A percentile compares a stretch with the other conserved stretches of the same genome.
phyloP scores from a whole-genome alignment of 2,113 vertebrate species.

The Ceyx cyanopectus region DNA sequence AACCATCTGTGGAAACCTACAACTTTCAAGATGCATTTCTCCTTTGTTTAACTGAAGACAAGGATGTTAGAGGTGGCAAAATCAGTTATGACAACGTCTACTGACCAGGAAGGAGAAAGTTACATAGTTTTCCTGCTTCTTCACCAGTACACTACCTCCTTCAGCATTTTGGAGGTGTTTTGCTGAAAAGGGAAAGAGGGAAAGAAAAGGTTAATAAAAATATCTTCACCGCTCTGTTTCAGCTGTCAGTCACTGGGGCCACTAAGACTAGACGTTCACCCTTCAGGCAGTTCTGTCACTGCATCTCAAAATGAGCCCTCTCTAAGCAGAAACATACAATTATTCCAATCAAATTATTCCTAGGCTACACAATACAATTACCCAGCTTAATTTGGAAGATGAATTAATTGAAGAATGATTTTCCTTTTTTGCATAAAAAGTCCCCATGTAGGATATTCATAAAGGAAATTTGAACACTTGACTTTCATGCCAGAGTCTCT shows the following conservation, averaged over 20 bases:
- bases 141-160: neutral
- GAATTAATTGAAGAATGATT: constrained; percentile 56
- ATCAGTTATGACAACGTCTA: neutral
- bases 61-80: neutral
- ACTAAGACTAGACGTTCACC: neutral
- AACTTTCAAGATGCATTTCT: neutral
- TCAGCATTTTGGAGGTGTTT: neutral
- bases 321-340: constrained; percentile 44
- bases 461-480: neutral
- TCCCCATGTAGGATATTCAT: neutral
- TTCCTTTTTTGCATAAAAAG: neutral
- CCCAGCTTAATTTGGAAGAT: constrained; percentile 34
- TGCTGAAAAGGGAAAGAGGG: neutral
- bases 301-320: constrained; percentile 45
- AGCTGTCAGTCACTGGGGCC: constrained; percentile 20
- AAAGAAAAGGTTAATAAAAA: constrained; percentile 17
- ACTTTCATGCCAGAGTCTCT: neutral
- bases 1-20: neutral
- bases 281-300: no score
- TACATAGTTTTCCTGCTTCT: neutral
- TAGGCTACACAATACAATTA: constrained; percentile 53
- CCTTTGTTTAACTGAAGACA: neutral
- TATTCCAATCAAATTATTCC: constrained; percentile 49
- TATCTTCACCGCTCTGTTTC: neutral
- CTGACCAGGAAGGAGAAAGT: neutral